These are phyloP conservation scores for Colistium nudipinnis DNA, from an alignment of 2,113 vertebrate species.

Conservation along the genomic window DNA sequence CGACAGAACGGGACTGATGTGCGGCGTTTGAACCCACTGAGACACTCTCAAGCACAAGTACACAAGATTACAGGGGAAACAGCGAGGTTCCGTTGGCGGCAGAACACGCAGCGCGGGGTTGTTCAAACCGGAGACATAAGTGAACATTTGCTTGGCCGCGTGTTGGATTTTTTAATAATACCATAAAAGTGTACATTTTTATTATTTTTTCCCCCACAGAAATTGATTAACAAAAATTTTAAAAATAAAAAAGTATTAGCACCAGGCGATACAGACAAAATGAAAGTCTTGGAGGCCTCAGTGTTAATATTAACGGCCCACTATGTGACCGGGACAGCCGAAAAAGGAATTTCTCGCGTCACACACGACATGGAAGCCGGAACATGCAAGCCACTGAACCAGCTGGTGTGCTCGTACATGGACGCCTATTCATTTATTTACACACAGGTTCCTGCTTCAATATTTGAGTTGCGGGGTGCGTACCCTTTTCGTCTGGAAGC, in stretches of 20 bases:
- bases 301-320: no score
- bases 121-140: neutral
- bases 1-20: constrained; percentile 50
- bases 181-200: no score
- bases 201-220: no score
- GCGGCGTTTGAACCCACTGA: constrained; percentile 61
- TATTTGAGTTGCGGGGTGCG: constrained; percentile 6
- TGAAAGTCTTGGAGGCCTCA: neutral
- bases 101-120: constrained; percentile 35
- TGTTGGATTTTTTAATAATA: no score
- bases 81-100: constrained; percentile 59
- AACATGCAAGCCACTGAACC: neutral
- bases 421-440: constrained; percentile 22
- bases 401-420: neutral
- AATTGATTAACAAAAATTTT: no score
- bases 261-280: neutral
- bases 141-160: no score
- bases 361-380: neutral
- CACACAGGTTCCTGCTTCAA: constrained; percentile 23
- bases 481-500: constrained; percentile 57
- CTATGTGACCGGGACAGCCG: no score
- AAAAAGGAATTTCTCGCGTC: no score
- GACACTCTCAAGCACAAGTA: constrained; percentile 46
- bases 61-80: constrained; percentile 37
- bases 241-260: neutral